These are phyloP conservation scores for Chiroxiphia lanceolata DNA, from an alignment of 2,797 vertebrate species.

Conservation along the genomic window DNA sequence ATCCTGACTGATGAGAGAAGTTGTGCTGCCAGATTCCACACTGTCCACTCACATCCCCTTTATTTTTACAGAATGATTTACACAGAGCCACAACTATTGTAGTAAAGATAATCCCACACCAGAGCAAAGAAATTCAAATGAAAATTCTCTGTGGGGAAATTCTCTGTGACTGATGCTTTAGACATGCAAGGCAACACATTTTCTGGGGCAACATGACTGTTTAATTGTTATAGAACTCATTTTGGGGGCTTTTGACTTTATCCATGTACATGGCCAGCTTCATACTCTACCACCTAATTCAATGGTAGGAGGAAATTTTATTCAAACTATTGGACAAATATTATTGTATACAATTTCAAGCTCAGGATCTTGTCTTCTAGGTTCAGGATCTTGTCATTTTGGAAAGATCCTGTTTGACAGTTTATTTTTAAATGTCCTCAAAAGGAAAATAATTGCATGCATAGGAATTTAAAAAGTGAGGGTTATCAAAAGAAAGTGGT, in stretches of 20 bases:
- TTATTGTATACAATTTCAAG: neutral
- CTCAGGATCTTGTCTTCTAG: neutral
- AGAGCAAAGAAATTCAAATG: neutral
- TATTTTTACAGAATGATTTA: neutral
- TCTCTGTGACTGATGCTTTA: neutral
- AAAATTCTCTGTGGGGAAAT: neutral
- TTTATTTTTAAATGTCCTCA: conserved; percentile 15
- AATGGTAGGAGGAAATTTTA: neutral
- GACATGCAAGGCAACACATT: neutral
- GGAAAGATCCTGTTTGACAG: neutral
- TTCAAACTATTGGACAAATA: neutral
- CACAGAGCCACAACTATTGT: neutral
- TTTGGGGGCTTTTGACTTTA: neutral
- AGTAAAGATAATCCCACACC: neutral
- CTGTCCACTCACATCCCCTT: neutral
- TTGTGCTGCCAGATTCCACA: neutral
- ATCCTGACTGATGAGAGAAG: neutral
- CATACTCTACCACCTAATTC: neutral
- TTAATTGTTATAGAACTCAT: neutral
- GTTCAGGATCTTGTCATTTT: neutral
- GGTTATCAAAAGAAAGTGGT: neutral
- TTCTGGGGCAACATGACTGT: neutral
- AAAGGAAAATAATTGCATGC: neutral
- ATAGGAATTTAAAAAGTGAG: neutral
- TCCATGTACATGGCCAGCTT: neutral